Conservation (phyloP, 2,797 vertebrate genomes). For the Ficedula albicollis region DNA sequence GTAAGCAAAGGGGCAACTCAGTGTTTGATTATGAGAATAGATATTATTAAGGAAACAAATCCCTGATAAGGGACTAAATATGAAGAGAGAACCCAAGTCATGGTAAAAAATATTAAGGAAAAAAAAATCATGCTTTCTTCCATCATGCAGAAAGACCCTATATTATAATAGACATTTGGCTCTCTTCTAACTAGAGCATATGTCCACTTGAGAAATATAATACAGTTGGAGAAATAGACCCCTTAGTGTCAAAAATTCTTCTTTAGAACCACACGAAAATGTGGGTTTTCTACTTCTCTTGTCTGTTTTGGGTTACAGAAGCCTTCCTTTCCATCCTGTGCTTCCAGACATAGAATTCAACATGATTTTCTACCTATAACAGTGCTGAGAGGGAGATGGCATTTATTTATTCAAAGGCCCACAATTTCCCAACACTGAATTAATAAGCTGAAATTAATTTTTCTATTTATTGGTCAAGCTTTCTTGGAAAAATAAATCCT, state of each 20-base stretch:
- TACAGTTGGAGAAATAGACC: neutral
- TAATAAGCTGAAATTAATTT: neutral
- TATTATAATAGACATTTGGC: neutral
- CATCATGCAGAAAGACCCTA: neutral
- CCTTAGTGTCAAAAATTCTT: neutral
- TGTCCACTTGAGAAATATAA: neutral
- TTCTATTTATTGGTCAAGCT: neutral
- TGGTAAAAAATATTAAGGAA: neutral
- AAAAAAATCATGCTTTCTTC: neutral
- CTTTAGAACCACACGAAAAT: neutral
- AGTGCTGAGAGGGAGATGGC: accelerated
- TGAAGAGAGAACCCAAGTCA: neutral
- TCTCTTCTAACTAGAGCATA: neutral
- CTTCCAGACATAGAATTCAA: neutral
- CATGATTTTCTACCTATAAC: neutral
- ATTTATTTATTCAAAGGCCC: neutral
- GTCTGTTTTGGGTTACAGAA: neutral
- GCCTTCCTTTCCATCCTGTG: neutral
- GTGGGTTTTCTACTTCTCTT: neutral
- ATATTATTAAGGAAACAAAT: neutral
- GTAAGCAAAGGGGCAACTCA: neutral
- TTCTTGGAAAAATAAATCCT: neutral
- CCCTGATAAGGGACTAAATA: neutral
- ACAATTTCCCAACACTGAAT: neutral
- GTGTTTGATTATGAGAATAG: neutral